These are phyloP conservation scores for Samia ricini DNA, from an alignment of 1,140 invertebrate genomes.

Conservation along the genomic window DNA sequence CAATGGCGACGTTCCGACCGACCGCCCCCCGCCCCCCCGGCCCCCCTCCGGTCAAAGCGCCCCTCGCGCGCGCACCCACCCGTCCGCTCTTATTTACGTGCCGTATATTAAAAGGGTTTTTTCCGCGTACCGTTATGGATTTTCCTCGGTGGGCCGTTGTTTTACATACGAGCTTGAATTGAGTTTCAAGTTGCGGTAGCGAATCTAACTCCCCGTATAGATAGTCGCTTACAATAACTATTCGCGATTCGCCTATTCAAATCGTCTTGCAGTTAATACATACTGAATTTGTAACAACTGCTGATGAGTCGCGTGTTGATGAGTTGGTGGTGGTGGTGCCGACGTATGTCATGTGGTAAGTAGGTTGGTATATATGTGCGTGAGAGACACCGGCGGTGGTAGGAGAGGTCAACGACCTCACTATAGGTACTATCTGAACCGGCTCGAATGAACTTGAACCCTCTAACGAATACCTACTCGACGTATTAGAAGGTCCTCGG, in stretches of 20 bases:
- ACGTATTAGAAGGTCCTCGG: constrained; percentile 4
- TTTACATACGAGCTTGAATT: constrained; percentile 56
- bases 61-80: constrained; percentile 21
- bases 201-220: constrained; percentile 3
- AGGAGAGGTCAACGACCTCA: constrained; percentile 11
- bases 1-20: constrained; percentile 36
- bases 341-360: background rate
- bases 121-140: constrained; percentile 73
- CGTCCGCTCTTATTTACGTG: constrained; percentile 63
- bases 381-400: background rate
- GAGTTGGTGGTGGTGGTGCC: background rate
- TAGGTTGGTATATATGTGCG: background rate
- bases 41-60: constrained; percentile 25
- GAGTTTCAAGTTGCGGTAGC: constrained; percentile 2
- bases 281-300: constrained; percentile 3
- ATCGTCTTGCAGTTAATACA: constrained; percentile 4
- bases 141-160: constrained; percentile 46
- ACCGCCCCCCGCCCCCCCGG: constrained; percentile 23
- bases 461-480: constrained; percentile 8
- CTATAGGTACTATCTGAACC: constrained; percentile 6
- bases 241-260: constrained; percentile 12
- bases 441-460: constrained; percentile 16
- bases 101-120: constrained; percentile 76
- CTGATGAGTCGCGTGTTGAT: background rate
- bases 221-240: constrained; percentile 12